Percentiles rank a stretch among this genome's conserved stretches.
These are phyloP conservation scores for Agrypnus murinus DNA, from an alignment of 2,888 invertebrate genomes.

Conservation along the genomic window DNA sequence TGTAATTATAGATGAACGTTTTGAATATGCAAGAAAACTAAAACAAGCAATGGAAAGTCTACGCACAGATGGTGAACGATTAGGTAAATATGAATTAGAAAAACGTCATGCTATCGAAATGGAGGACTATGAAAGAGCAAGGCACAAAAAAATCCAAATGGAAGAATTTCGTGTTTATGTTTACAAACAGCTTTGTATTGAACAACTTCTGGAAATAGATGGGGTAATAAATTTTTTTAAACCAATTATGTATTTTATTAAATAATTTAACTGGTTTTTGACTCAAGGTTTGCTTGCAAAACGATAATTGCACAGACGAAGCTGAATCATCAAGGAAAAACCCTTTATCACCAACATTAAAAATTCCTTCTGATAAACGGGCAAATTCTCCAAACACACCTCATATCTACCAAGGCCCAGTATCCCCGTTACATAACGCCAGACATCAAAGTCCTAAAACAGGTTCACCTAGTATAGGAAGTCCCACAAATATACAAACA, in stretches of 20 bases:
- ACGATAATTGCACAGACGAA: constrained; percentile 77
- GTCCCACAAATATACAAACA: constrained; percentile 72
- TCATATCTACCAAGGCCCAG: constrained; percentile 69
- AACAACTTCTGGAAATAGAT: constrained; percentile 85
- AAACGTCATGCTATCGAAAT: constrained; percentile 93
- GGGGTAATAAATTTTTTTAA: constrained; percentile 76
- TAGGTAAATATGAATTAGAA: constrained; percentile 93
- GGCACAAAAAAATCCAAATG: constrained; percentile 91
- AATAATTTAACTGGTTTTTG: not conserved
- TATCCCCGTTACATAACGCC: constrained; percentile 72
- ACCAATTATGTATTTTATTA: not conserved
- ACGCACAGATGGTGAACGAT: constrained; percentile 88
- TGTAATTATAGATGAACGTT: constrained; percentile 88
- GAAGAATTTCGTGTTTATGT: constrained; percentile 87
- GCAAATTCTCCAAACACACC: constrained; percentile 70
- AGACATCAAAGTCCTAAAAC: constrained; percentile 72
- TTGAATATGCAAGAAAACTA: constrained; percentile 93
- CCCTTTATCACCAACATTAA: constrained; percentile 66
- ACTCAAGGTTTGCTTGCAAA: constrained; percentile 74
- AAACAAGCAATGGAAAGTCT: constrained; percentile 90
- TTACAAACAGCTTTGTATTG: constrained; percentile 83
- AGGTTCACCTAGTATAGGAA: constrained; percentile 69
- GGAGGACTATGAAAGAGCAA: constrained; percentile 94
- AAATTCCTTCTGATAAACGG: constrained; percentile 69
- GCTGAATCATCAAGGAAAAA: constrained; percentile 67